Base-by-base conservation (phyloP, 1,140 invertebrate genomes). In the Drosophila parabipectinata region DNA sequence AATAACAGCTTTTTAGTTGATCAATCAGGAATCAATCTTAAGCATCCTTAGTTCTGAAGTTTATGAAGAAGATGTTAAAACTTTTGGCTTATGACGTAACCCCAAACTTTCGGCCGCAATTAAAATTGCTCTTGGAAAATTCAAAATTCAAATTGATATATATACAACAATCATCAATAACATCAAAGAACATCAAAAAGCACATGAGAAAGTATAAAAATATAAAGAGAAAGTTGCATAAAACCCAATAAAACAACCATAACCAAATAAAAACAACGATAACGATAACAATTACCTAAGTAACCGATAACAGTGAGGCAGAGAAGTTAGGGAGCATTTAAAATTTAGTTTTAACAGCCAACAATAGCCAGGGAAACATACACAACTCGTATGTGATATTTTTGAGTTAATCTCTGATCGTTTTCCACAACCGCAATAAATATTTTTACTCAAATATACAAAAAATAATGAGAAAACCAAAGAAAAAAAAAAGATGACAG, bases 301-400 rank as follows among this genome's bases (percentile, higher is more conserved):
- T 58, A 64, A 75, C 73, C 72, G 68, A 77, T 41, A 77, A 62
- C 57, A 69, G 59, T 69, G 41, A 47, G 61, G 58, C 26, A 12
- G 28, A 60, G 18, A 18, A 66, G 21, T 28, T 12, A 41, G 45
- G 52, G 52, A 56, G 64, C 28, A 48, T 69, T 69, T 68, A 32
- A 51, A 79, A 89, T 91, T 92, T 90, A 91, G 81, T 91, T 91
- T 81, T 82, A 92, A 80, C 66, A 87, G 76, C 79, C 83, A 91
- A 91, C 90, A 91, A 91, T 91, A 91, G 90, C 90, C 85, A 90
- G 90, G 89, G 90, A 91, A 91, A 90, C 90, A 91, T 91, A 91
- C 90, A 77, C 78, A 91, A 91, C 90, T 90, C 90, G 90, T 89
- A 91, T 91, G 90, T 91, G 90, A 91, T 91, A 91, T 91, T 91